Evolutionary conservation across 2,113 vertebrate genomes (phyloP), one percentile per base, ranked within the genome.

Genomic region (Bubo bubo): DNA sequence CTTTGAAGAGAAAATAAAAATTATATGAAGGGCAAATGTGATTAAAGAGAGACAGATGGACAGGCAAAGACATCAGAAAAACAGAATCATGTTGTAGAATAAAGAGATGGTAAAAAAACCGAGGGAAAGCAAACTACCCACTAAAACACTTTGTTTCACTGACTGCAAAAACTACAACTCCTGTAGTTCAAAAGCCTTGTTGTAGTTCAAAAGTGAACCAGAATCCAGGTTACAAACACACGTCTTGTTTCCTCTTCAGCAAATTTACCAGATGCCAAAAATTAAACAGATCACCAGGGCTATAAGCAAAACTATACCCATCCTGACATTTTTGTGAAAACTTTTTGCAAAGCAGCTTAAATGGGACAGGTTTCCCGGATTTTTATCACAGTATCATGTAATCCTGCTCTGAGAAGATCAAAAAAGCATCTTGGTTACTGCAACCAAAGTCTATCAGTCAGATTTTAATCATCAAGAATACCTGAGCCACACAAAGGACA

Each of bases 231-330:
- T 82, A 86, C 37, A 88, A 93, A 90, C 66, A 59, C 15, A 53
- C 41, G 2, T 39, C 59, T 86, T 93, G 22, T 24, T 90, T 94
- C 52, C 75, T 80, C 56, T 74, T 52, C 50, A 88, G 62, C 28
- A 77, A 90, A 94, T 58, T 73, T 55, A 86, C 39, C 92, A 90
- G 55, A 56, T 74, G 47, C 43, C 85, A 94, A 66, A 90, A 93
- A 77, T 43, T 24, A 87, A 91, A 83, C 62, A 93, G 80, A 84
- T 77, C 62, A 92, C 37, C 62, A 64, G 52, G 30, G 32, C 67
- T 86, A 28, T 17, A 88, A 72, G 41, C 9, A 82, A 67, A 92
- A 83, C 79, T 83, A 50, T 15, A n/a, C 15, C 27, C 16, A 0
- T 45, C 53, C 77, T 88, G 58, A 53, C 24, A 39, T 28, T 67